Evolutionary conservation across 2,888 invertebrate genomes (phyloP), one percentile per base, ranked within the genome.

Genomic region (Hirtodrosophila trivittata): DNA sequence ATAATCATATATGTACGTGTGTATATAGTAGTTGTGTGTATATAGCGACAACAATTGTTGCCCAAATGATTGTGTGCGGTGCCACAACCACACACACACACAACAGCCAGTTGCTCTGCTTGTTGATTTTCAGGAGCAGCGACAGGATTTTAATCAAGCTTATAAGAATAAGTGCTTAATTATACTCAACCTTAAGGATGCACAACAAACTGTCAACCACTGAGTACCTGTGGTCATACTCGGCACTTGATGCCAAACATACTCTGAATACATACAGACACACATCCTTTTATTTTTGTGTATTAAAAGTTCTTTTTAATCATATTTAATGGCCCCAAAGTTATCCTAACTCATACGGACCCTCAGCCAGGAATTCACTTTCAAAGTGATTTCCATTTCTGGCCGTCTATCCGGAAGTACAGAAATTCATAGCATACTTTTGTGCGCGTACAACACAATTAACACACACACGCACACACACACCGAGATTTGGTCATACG

Each of bases 21-120:
- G 33, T 14, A 33, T 47, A 49, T 35, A 35, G 10, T 16, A 13
- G 8, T 14, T 55, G 18, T 49, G 21, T 49, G 26, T 38, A 12
- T 37, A 9, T 21, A 45, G 50, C 30, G 75, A 42, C 54, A 58
- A 58, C 54, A 64, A 73, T 77, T 74, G 67, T 58, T 77, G 59
- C 32, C 51, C 49, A 56, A 56, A 64, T 58, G 55, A 46, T 47
- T 67, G 50, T 67, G 50, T 73, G 73, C 59, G 73, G 57, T 43
- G 63, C 5, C 50, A 39, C n/a, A n/a, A n/a, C n/a, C n/a, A n/a
- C n/a, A n/a, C n/a, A n/a, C n/a, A n/a, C n/a, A n/a, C 32, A 26
- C 37, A 56, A 32, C 54, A 58, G 57, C 43, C 43, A 41, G 42
- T 59, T 58, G 49, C 62, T 56, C 41, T 68, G 58, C 60, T 56